phyloP scores from a whole-genome alignment of 2,113 vertebrate species.

The Lagopus muta region DNA sequence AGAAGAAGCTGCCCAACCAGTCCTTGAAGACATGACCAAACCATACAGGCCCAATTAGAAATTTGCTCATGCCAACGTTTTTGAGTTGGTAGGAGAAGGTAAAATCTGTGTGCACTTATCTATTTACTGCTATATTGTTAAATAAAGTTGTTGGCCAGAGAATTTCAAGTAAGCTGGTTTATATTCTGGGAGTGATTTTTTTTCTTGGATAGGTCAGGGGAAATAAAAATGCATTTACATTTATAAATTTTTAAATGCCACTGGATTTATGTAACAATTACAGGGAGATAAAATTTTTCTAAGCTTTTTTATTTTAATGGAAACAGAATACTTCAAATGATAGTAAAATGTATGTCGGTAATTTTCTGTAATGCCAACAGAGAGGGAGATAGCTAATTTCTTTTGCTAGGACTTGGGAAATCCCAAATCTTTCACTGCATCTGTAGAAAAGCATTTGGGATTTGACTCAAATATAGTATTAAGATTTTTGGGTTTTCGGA shows the following conservation, averaged over 20 bases:
- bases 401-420: background rate
- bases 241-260: background rate
- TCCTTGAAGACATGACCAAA: constrained; percentile 73
- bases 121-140: background rate
- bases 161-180: background rate
- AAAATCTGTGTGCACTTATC: background rate
- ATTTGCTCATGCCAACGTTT: constrained; percentile 49
- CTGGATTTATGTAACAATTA: background rate
- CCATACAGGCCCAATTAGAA: constrained; percentile 62
- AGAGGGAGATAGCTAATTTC: background rate
- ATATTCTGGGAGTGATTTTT: background rate
- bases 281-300: background rate
- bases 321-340: background rate
- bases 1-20: constrained; percentile 77
- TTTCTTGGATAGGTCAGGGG: background rate
- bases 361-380: background rate
- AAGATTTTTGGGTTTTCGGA: no score
- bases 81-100: background rate
- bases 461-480: background rate
- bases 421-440: background rate
- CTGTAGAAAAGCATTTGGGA: background rate
- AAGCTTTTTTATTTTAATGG: background rate
- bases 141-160: background rate
- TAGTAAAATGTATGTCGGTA: background rate
- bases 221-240: background rate